phyloP scores from a whole-genome alignment of 2,113 vertebrate genomes.

The Ammodytes dubius region DNA sequence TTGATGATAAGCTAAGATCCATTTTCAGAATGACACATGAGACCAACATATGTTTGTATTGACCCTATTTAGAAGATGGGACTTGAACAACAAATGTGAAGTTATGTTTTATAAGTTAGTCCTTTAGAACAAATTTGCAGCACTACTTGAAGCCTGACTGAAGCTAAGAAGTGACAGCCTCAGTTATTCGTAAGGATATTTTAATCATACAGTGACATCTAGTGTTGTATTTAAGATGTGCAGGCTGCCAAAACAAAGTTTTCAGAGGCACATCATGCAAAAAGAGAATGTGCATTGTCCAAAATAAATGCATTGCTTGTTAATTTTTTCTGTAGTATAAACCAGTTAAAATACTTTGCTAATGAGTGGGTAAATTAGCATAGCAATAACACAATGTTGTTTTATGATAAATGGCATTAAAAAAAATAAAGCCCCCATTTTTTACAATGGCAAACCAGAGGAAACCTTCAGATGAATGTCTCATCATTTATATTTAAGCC shows the following conservation, averaged over 20 bases:
- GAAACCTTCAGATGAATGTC: neutral
- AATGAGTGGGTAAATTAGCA: neutral
- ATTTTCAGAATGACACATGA: neutral
- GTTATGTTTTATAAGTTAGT: neutral
- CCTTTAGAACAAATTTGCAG: neutral
- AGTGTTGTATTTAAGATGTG: conserved; percentile 41
- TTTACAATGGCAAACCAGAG: neutral
- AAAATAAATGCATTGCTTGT: neutral
- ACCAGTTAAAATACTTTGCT: neutral
- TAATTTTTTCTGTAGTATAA: neutral
- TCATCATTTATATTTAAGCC: neutral
- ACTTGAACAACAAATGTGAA: neutral
- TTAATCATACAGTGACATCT: conserved; percentile 66
- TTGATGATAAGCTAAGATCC: neutral
- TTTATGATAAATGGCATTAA: neutral
- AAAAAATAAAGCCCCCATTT: neutral
- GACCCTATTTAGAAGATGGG: neutral
- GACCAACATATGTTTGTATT: neutral
- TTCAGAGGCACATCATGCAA: neutral
- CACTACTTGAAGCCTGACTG: neutral
- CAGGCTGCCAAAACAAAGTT: neutral
- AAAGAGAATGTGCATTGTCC: neutral
- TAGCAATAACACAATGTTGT: neutral
- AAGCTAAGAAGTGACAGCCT: neutral
- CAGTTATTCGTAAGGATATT: neutral